A percentile compares a stretch with the other conserved stretches of the same genome.
Conservation (phyloP, 2,797 vertebrate species). For the Cheirogaleus major region DNA sequence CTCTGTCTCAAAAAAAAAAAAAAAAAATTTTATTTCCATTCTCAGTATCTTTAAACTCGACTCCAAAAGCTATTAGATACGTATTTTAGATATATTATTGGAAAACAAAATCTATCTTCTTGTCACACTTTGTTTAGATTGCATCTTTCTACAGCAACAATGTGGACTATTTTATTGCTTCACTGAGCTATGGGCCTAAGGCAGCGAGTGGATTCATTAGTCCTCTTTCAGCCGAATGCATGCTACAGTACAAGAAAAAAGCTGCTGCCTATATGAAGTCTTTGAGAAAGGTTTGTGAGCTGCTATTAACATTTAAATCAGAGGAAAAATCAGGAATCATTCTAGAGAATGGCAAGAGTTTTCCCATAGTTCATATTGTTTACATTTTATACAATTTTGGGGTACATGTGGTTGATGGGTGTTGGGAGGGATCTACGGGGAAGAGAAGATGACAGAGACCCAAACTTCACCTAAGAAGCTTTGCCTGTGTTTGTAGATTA, state of each 20-base stretch:
- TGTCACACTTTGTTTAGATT: constrained; percentile 87
- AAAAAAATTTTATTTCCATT: constrained; percentile 50
- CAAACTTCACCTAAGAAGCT: background rate
- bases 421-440: background rate
- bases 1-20: too few species aligned
- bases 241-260: constrained; percentile 96
- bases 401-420: background rate
- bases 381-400: background rate
- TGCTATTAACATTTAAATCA: background rate
- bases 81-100: constrained; percentile 43
- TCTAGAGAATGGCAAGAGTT: background rate
- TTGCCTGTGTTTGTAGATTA: background rate
- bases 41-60: constrained; percentile 5
- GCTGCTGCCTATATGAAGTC: constrained; percentile 91
- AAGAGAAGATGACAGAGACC: background rate
- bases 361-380: background rate
- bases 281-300: constrained; percentile 91
- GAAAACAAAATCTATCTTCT: constrained; percentile 50
- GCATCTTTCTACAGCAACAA: constrained; percentile 98
- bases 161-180: constrained; percentile 93
- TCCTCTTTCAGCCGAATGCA: constrained; percentile 93
- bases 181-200: constrained; percentile 92
- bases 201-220: constrained; percentile 89
- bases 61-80: background rate
- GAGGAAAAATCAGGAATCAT: background rate